phyloP scores from a whole-genome alignment of 2,113 vertebrate genomes.

The pig (Sus scrofa) region DNA sequence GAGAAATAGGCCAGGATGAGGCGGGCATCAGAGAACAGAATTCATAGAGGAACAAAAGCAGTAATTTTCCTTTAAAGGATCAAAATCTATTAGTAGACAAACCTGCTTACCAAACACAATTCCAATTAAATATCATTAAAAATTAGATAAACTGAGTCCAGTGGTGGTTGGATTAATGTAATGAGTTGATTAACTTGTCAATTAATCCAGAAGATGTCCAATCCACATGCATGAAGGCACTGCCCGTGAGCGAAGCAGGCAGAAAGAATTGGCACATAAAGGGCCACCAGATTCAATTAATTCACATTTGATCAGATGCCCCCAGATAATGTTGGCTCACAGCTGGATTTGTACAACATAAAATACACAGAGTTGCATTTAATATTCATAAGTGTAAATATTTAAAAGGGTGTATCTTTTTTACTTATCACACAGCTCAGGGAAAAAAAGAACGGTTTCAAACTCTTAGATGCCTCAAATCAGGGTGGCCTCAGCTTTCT shows the following conservation, averaged over 20 bases:
- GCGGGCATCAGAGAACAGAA: background rate
- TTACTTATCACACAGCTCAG: background rate
- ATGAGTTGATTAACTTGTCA: background rate
- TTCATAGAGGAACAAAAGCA: background rate
- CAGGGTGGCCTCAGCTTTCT: background rate
- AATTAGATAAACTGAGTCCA: conserved; percentile 8
- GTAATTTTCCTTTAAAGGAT: background rate
- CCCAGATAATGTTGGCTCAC: conserved; percentile 18
- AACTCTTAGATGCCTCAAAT: background rate
- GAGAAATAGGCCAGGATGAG: background rate
- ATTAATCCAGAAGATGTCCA: background rate
- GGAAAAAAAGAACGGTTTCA: background rate
- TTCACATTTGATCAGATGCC: conserved; percentile 1
- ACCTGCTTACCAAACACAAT: background rate
- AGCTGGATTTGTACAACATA: conserved; percentile 47
- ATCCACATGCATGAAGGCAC: background rate
- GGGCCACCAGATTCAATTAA: background rate
- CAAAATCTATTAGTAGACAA: conserved; percentile 10
- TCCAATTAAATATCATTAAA: conserved; percentile 2
- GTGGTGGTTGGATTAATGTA: background rate
- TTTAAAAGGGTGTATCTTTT: background rate
- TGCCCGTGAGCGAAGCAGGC: background rate
- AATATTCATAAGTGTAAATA: conserved; percentile 60
- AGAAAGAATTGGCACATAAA: background rate
- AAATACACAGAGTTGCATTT: conserved; percentile 41